These are phyloP conservation scores for Uromys caudimaculatus DNA, from an alignment of 2,797 vertebrate species.

Conservation along the genomic window DNA sequence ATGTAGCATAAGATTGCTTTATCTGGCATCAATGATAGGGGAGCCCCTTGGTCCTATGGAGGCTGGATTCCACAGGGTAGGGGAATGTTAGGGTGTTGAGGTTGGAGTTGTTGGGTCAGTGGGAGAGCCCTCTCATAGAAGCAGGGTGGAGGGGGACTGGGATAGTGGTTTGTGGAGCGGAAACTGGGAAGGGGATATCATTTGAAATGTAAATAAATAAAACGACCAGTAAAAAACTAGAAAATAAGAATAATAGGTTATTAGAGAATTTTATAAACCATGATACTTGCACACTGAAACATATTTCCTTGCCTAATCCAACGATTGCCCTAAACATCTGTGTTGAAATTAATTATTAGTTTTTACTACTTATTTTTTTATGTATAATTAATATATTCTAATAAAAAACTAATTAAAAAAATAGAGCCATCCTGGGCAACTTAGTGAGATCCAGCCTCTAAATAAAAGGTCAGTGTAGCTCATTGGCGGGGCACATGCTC, in stretches of 20 bases:
- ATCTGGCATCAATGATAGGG: too few relatives aligned
- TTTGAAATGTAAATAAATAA: too few relatives aligned
- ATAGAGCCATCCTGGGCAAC: slow-evolving; percentile 17
- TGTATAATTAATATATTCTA: background rate
- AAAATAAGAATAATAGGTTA: background rate
- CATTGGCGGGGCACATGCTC: background rate
- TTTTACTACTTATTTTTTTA: background rate
- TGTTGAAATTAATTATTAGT: slow-evolving; percentile 26
- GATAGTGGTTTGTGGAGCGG: too few relatives aligned
- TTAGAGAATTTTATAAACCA: background rate
- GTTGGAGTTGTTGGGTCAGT: too few relatives aligned
- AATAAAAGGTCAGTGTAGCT: background rate
- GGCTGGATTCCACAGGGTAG: too few relatives aligned
- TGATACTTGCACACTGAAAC: background rate
- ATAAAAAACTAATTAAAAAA: slow-evolving; percentile 27
- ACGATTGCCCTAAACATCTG: background rate
- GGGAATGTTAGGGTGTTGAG: too few relatives aligned
- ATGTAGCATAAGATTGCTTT: too few relatives aligned
- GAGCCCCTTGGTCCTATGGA: too few relatives aligned
- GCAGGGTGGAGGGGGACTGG: too few relatives aligned
- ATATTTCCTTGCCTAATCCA: background rate
- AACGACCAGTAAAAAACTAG: background rate
- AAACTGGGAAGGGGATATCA: too few relatives aligned
- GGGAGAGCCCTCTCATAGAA: too few relatives aligned
- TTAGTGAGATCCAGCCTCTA: slow-evolving; percentile 8